Percentiles rank a stretch among this genome's conserved stretches.
Conservation (phyloP, 2,888 invertebrate species). For the Harpalus rufipes region DNA sequence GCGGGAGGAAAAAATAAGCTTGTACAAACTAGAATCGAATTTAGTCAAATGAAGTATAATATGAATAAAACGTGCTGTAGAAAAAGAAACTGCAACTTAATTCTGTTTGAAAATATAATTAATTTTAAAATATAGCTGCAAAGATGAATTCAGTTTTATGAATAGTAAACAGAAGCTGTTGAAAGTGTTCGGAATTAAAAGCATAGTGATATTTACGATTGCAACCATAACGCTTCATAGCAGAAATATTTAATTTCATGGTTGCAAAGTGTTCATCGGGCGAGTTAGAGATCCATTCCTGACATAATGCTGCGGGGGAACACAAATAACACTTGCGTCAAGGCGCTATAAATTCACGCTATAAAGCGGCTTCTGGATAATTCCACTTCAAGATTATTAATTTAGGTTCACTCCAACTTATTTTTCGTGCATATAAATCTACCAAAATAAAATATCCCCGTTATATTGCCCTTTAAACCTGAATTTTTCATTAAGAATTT, state of each 20-base stretch:
- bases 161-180: not conserved
- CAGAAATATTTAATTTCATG: conserved; percentile 28
- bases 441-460: conserved; percentile 43
- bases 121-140: not conserved
- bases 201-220: not conserved
- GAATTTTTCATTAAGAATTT: conserved; percentile 53
- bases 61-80: too few relatives aligned
- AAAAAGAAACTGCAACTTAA: not conserved
- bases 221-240: not conserved
- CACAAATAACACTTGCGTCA: conserved; percentile 45
- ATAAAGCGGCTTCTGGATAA: conserved; percentile 38
- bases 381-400: conserved; percentile 40
- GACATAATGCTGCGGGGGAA: conserved; percentile 35
- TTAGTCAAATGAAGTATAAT: too few relatives aligned
- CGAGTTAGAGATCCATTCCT: not conserved
- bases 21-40: too few relatives aligned
- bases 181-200: not conserved
- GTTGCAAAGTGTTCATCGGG: conserved; percentile 9
- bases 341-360: conserved; percentile 46
- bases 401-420: conserved; percentile 48
- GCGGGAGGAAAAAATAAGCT: too few relatives aligned
- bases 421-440: conserved; percentile 40
- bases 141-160: not conserved
- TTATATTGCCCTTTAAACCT: conserved; percentile 37
- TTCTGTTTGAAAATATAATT: not conserved